Evolutionary conservation across 2,113 vertebrate genomes (phyloP).

Genomic region (Rhizomys pruinosus): DNA sequence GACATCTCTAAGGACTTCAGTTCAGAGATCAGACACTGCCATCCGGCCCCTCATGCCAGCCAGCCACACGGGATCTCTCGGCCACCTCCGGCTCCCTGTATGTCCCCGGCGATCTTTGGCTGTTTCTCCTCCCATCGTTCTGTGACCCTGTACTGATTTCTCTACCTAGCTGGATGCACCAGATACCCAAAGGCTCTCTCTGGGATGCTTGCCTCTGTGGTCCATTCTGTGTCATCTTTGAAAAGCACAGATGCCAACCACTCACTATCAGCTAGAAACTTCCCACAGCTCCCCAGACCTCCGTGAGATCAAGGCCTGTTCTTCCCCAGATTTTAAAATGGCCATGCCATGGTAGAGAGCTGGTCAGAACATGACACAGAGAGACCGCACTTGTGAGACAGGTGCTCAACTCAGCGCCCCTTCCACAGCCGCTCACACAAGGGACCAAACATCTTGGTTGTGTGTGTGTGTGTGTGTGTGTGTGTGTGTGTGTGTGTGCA

Average conservation of each 20-base stretch:
- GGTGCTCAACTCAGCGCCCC: background rate
- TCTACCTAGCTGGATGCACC: background rate
- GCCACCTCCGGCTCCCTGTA: background rate
- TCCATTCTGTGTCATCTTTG: background rate
- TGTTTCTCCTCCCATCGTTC: background rate
- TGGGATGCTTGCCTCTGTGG: background rate
- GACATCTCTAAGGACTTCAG: background rate
- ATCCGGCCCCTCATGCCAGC: background rate
- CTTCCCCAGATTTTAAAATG: conserved; percentile 40
- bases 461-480: background rate
- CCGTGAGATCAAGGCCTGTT: conserved; percentile 35
- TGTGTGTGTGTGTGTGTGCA: background rate
- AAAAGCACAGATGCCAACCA: background rate
- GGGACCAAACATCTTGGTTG: background rate
- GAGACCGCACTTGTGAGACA: background rate
- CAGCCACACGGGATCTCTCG: background rate
- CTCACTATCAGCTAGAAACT: background rate
- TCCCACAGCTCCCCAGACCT: background rate
- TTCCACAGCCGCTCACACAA: background rate
- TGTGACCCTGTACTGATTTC: background rate
- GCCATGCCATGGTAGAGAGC: conserved; percentile 9
- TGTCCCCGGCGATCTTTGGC: background rate
- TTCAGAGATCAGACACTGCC: background rate
- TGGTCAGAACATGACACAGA: conserved; percentile 9
- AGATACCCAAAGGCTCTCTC: too few relatives aligned